A percentile compares a stretch with the other conserved stretches of the same genome.
Evolutionary conservation across 2,113 vertebrate species (phyloP).

Genomic region (Machaerirhynchus nigripectus): DNA sequence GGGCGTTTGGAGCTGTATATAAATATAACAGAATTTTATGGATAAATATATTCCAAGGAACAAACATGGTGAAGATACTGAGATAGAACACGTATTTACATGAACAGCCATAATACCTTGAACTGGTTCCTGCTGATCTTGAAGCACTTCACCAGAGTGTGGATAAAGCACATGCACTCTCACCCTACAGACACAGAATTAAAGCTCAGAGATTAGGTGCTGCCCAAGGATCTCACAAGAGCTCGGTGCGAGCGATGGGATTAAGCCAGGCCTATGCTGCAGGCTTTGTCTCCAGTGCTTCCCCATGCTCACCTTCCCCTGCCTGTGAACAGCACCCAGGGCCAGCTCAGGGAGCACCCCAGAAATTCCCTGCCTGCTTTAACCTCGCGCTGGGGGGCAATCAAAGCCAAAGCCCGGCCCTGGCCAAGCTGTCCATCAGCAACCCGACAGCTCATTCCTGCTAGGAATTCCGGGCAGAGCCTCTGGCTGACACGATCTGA

Average conservation of each 20-base stretch:
- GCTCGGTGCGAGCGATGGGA: neutral
- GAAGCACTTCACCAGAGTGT: neutral
- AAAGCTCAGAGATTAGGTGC: neutral
- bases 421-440: neutral
- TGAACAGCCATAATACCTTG: neutral
- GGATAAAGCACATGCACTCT: neutral
- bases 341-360: neutral
- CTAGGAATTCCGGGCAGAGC: slow-evolving; percentile 4
- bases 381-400: slow-evolving; percentile 6
- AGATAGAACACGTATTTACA: neutral
- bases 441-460: neutral
- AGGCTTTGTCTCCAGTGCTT: slow-evolving; percentile 25
- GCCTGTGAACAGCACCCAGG: neutral
- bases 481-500: neutral
- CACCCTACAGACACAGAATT: neutral
- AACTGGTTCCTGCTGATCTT: slow-evolving; percentile 1
- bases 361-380: neutral
- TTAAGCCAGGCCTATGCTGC: slow-evolving; percentile 22
- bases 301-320: neutral
- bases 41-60: slow-evolving; percentile 21
- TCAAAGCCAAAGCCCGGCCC: slow-evolving; percentile 2
- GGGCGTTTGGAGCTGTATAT: slow-evolving; percentile 29
- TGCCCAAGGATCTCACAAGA: neutral
- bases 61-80: neutral
- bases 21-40: slow-evolving; percentile 42